Base-by-base conservation (phyloP, 2,888 invertebrate genomes). In the Seira ritae region DNA sequence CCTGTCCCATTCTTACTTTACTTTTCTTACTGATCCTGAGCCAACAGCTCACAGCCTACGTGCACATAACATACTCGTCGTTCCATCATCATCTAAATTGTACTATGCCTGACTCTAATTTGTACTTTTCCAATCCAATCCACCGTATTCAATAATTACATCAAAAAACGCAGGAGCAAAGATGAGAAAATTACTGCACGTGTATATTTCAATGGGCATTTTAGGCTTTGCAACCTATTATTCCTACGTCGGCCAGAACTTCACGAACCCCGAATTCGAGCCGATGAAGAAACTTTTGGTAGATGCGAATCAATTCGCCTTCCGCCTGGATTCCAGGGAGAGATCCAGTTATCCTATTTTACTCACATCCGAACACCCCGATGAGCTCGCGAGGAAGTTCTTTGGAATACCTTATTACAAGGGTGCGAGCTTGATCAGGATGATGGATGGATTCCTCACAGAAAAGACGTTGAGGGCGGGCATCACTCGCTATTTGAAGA, bases 401-500 rank as follows among this genome's bases (percentile, higher is more conserved):
- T 76, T 77, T 66, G 86, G 86, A 62, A 70, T 86, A 60, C 84
- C 86, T 22, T 82, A 71, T 65, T 75, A 85, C 76, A 78, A 86
- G 88, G 92, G 92, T 2, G 91, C 92, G 0, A 90, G 92, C 1
- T 89, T 92, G 2, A 92, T 92, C 65, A 89, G 92, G 60, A 92
- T 92, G 92, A 91, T 93, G 90, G 89, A 91, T 46, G 90, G 91
- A 78, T 91, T 92, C 86, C 90, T 92, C 15, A 92, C 92, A 1
- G 90, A 91, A 72, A 88, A 89, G 1, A 89, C 90, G 1, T 92
- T 92, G 87, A 89, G 90, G 74, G 88, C 89, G 1, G 92, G 92
- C 20, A 72, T 88, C 6, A 80, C 66, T 37, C 85, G 83, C 24
- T 88, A 88, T 69, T 70, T 88, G 20, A 85, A 86, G 4, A 23